Conservation (phyloP, 1,140 invertebrate genomes). For the Drosophila yakuba region DNA sequence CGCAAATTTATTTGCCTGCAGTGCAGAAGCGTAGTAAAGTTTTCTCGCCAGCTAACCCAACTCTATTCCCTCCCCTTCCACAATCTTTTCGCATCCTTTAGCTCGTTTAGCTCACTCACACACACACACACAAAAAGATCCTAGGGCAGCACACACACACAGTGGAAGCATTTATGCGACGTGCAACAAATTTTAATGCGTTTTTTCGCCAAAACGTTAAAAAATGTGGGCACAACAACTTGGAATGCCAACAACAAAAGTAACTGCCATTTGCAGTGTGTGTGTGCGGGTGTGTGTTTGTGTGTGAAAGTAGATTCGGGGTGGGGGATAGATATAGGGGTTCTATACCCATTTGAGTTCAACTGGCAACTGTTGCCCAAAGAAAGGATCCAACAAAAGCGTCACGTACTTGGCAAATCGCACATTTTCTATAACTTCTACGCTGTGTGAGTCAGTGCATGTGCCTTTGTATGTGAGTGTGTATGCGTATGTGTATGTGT, state of each 20-base stretch:
- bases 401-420: conserved; percentile 78
- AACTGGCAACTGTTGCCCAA: conserved; percentile 76
- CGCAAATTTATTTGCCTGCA: conserved; percentile 82
- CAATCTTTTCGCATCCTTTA: neutral
- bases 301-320: conserved; percentile 24
- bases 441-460: conserved; percentile 10
- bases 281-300: conserved; percentile 15
- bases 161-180: conserved; percentile 77
- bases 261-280: conserved; percentile 69
- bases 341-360: conserved; percentile 41
- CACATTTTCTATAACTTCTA: conserved; percentile 69
- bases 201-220: conserved; percentile 81
- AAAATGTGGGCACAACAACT: conserved; percentile 82
- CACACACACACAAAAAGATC: conserved; percentile 12
- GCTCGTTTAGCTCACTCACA: conserved; percentile 40
- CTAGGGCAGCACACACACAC: conserved; percentile 24
- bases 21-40: conserved; percentile 72
- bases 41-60: conserved; percentile 53
- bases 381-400: conserved; percentile 74
- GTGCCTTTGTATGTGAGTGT: conserved; percentile 3
- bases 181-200: conserved; percentile 83
- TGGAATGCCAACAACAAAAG: conserved; percentile 72
- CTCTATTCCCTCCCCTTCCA: conserved; percentile 9
- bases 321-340: conserved; percentile 3
- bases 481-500: conserved; percentile 10